These are phyloP conservation scores for Synergus gifuensis DNA, from an alignment of 2,888 invertebrate genomes.

Conservation along the genomic window DNA sequence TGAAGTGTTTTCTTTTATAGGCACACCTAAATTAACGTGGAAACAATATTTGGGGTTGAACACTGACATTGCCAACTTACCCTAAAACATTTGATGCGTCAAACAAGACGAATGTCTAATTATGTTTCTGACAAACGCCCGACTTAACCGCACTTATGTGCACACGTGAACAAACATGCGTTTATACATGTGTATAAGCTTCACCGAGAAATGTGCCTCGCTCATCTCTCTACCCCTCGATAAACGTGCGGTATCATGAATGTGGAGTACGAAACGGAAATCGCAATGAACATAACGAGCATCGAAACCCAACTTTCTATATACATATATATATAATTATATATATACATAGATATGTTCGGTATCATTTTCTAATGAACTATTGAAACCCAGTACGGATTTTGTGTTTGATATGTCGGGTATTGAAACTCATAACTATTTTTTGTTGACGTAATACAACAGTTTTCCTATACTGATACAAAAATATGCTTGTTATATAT, in stretches of 20 bases:
- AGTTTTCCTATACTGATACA: neutral
- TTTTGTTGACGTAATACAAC: neutral
- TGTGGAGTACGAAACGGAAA: conserved; percentile 12
- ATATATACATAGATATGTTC: neutral
- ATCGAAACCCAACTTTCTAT: conserved; percentile 50
- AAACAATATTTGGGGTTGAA: neutral
- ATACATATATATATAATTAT: conserved; percentile 8
- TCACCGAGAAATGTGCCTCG: neutral
- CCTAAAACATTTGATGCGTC: neutral
- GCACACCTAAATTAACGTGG: neutral
- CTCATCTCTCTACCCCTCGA: neutral
- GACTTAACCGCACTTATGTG: neutral
- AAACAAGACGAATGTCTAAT: conserved; percentile 7
- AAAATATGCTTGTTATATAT: neutral
- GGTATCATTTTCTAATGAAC: conserved; percentile 45
- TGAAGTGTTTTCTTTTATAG: too few relatives aligned
- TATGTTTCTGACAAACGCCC: neutral
- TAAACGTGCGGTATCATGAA: neutral
- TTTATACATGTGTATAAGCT: neutral
- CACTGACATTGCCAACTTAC: neutral
- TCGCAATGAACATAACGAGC: conserved; percentile 53
- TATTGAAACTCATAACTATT: neutral
- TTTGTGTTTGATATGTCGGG: neutral
- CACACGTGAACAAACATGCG: neutral
- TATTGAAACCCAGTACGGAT: neutral